Percentiles rank a stretch among this genome's conserved stretches.
Evolutionary conservation across 2,888 invertebrate species (phyloP).

Genomic region (Pelosia muscerda): DNA sequence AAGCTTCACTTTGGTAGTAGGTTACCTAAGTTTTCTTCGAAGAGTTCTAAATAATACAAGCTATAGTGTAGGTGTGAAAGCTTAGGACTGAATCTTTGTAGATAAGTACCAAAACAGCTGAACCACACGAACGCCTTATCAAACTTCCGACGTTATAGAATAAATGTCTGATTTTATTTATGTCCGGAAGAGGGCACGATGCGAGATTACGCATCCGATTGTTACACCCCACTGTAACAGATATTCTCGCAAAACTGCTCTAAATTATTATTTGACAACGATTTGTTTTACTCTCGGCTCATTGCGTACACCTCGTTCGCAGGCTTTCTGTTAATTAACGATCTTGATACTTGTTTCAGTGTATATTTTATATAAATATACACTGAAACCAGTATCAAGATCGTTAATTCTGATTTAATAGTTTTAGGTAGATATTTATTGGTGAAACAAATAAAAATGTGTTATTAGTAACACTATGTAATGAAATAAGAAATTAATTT

Average conservation of each 20-base stretch:
- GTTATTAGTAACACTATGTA: too few species aligned
- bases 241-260: conserved; percentile 73
- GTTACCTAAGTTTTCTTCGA: neutral
- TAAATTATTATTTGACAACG: conserved; percentile 75
- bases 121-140: conserved; percentile 74
- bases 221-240: conserved; percentile 74
- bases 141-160: conserved; percentile 79
- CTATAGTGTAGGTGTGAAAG: conserved; percentile 36
- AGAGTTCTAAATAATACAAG: conserved; percentile 20
- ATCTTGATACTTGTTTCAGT: conserved; percentile 41
- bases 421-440: too few species aligned
- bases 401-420: too few species aligned
- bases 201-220: conserved; percentile 75
- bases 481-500: too few species aligned
- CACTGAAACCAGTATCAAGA: conserved; percentile 39
- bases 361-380: conserved; percentile 6
- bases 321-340: conserved; percentile 59
- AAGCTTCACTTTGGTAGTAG: neutral
- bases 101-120: conserved; percentile 43
- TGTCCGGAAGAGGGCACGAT: conserved; percentile 76
- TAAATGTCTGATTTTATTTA: conserved; percentile 82
- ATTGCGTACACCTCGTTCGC: conserved; percentile 60
- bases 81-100: conserved; percentile 39
- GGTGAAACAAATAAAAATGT: too few species aligned
- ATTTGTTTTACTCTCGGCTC: conserved; percentile 73